Percentiles rank a stretch among this genome's conserved stretches.
Conservation (phyloP, 2,113 vertebrate genomes). For the Oreochromis spilurus region DNA sequence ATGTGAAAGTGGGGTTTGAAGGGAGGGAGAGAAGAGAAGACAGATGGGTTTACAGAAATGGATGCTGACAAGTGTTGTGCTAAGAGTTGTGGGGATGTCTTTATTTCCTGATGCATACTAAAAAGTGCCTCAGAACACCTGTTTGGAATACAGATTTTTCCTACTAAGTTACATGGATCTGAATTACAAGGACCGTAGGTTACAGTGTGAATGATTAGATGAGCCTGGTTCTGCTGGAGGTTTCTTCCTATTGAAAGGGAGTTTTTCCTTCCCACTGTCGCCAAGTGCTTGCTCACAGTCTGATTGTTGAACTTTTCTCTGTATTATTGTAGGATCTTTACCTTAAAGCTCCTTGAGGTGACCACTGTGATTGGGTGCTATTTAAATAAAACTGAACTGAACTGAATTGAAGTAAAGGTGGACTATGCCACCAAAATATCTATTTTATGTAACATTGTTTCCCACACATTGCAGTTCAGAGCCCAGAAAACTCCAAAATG, state of each 20-base stretch:
- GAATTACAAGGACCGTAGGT: not conserved
- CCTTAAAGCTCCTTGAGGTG: not conserved
- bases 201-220: not conserved
- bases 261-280: not conserved
- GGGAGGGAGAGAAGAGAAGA: not conserved
- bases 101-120: slow-evolving; percentile 10
- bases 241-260: not conserved
- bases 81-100: not conserved
- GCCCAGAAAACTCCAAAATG: not conserved
- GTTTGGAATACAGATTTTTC: not conserved
- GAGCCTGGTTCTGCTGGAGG: not conserved
- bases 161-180: not conserved
- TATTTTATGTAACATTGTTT: not conserved
- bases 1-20: slow-evolving; percentile 17
- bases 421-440: not conserved
- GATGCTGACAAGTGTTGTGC: slow-evolving; percentile 20
- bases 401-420: not conserved
- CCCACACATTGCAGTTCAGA: not conserved
- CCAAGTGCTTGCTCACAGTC: not conserved
- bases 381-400: not conserved
- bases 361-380: not conserved
- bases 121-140: not conserved
- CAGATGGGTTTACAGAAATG: not conserved
- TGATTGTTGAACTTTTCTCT: not conserved
- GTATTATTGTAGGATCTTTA: not conserved